Percentiles rank a stretch among this genome's conserved stretches.
Conservation (phyloP, 1,140 invertebrate species). For the Brachionus calyciflorus region DNA sequence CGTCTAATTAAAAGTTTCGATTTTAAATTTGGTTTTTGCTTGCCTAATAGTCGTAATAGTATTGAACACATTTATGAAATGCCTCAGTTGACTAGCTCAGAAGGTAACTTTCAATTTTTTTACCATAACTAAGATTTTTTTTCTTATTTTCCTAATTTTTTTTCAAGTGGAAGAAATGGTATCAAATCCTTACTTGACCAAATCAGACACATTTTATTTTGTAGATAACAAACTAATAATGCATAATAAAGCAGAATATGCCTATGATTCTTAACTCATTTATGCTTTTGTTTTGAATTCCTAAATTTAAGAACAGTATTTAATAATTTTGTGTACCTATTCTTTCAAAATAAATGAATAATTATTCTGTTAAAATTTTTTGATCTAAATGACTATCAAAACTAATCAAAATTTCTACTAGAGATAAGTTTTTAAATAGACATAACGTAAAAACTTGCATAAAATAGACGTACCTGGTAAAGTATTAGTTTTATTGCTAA, state of each 20-base stretch:
- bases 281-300: too few species aligned
- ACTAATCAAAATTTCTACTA: too few species aligned
- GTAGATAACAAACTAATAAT: conserved; percentile 92
- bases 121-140: background rate
- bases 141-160: conserved; percentile 48
- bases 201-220: conserved; percentile 98
- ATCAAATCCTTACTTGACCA: conserved; percentile 86
- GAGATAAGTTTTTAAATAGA: too few species aligned
- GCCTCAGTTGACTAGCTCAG: conserved; percentile 76
- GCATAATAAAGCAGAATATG: conserved; percentile 98
- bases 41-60: conserved; percentile 92
- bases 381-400: too few species aligned
- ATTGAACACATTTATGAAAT: conserved; percentile 99
- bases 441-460: too few species aligned
- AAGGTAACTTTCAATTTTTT: conserved; percentile 68
- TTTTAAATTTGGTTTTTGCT: conserved; percentile 98
- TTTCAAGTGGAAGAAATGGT: conserved; percentile 92
- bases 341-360: too few species aligned
- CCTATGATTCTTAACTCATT: conserved; percentile 65
- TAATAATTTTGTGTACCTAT: too few species aligned
- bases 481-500: too few species aligned
- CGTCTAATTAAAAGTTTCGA: conserved; percentile 95
- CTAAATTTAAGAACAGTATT: too few species aligned
- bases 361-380: too few species aligned
- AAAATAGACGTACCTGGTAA: too few species aligned